Percentiles rank a stretch among this genome's conserved stretches.
Evolutionary conservation across 2,888 invertebrate genomes (phyloP).

Genomic region (Nymphalis polychloros): DNA sequence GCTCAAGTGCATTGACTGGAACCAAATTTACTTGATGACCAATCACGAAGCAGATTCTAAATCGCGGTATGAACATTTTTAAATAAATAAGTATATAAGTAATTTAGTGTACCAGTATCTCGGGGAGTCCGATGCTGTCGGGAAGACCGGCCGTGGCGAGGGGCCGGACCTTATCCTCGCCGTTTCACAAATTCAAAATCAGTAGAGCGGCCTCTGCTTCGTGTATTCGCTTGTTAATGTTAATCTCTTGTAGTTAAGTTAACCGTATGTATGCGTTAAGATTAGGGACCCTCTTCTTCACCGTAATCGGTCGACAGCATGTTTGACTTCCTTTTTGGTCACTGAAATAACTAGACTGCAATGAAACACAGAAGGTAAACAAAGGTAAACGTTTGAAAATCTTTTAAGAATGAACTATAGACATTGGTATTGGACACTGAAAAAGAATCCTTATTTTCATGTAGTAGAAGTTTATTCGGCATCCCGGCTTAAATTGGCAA

Average conservation of each 20-base stretch:
- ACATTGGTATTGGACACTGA: too few species aligned
- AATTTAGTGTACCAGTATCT: neutral
- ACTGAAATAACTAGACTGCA: too few species aligned
- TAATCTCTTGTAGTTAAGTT: conserved; percentile 75
- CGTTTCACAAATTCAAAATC: conserved; percentile 53
- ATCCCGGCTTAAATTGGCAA: too few species aligned
- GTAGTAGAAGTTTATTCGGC: too few species aligned
- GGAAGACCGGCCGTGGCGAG: conserved; percentile 77
- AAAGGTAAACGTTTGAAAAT: too few species aligned
- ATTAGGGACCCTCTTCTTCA: conserved; percentile 79
- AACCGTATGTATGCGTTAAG: conserved; percentile 82
- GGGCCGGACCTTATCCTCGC: conserved; percentile 79
- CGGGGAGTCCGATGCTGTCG: conserved; percentile 79
- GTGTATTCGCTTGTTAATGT: conserved; percentile 79
- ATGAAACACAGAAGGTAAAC: too few species aligned
- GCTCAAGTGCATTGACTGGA: conserved; percentile 64
- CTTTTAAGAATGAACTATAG: too few species aligned
- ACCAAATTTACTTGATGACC: conserved; percentile 55
- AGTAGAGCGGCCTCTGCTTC: conserved; percentile 80
- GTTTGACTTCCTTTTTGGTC: conserved; percentile 77
- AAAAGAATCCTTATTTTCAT: too few species aligned
- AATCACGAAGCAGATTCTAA: conserved; percentile 55
- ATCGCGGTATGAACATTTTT: conserved; percentile 65
- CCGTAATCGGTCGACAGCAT: conserved; percentile 76
- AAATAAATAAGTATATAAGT: conserved; percentile 48